Base-by-base conservation (phyloP, 2,888 invertebrate genomes). In the Lordiphosa andalusiaca region DNA sequence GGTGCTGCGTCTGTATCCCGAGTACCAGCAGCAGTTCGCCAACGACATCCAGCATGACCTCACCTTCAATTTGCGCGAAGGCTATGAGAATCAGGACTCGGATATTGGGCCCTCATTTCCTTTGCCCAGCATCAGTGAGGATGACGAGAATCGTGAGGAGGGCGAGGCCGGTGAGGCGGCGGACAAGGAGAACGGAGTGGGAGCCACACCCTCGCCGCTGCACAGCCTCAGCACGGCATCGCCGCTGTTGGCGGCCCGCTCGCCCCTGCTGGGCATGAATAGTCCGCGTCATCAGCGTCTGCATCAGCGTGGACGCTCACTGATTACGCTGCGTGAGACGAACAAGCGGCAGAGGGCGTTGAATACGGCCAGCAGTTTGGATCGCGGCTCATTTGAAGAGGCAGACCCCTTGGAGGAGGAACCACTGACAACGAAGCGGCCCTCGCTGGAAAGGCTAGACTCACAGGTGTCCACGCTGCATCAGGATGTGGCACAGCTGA, bases 31-130 rank as follows among this genome's bases (percentile, higher is more conserved):
- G 85, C 95, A 97, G 88, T 98, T 98, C 88, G 94, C 96, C 47
- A 93, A 96, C 78, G 98, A 98, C 88, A 97, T 98, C 75, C 95
- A 96, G 83, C 97, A 98, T 87, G 98, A 98, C 89, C 92, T 98
- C 54, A 98, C 98, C 0, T 98, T 96, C 90, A 98, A 98, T 89
- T 91, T 98, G 49, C 91, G 98, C 44, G 98, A 98, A 88, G 97
- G 97, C 4, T 97, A 96, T 86, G 96, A 96, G 86, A 95, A 95
- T 10, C 96, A 96, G 91, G 89, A 89, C 35, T 86, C 89, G 3
- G 89, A 89, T 57, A 89, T 89, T 57, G 89, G 89, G 0, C 89
- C 89, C 0, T 83, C 88, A 3, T 86, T 89, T 46, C 95, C 96
- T 1, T 90, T 97, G 68, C 98, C 98, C 2, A 97, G 97, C 36